These are phyloP conservation scores for Baronia brevicornis DNA, from an alignment of 2,888 invertebrate species.

Conservation along the genomic window DNA sequence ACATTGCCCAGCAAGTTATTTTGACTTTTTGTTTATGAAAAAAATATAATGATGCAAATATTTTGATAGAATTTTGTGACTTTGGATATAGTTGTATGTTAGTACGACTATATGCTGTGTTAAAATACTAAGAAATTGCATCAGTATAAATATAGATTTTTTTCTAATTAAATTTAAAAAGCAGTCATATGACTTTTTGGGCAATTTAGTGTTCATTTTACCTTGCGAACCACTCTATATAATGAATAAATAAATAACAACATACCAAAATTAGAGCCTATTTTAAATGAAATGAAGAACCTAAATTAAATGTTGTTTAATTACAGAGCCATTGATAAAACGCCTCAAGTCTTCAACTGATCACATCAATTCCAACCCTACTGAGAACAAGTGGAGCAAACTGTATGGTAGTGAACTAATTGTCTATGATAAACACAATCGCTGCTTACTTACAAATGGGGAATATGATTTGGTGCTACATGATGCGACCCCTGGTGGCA, in stretches of 20 bases:
- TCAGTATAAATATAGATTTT: too few species aligned
- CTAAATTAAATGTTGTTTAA: slow-evolving; percentile 9
- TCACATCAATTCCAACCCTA: slow-evolving; percentile 40
- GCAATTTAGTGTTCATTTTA: too few species aligned
- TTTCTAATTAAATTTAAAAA: too few species aligned
- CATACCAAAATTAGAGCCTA: not conserved
- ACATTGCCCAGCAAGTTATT: too few species aligned
- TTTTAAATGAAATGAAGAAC: not conserved
- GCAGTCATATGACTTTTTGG: too few species aligned
- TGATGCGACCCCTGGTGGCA: slow-evolving; percentile 83
- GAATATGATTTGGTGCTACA: slow-evolving; percentile 92
- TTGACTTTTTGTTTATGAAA: too few species aligned
- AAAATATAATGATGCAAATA: too few species aligned
- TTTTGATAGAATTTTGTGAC: too few species aligned
- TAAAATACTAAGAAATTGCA: too few species aligned
- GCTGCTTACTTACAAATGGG: slow-evolving; percentile 90
- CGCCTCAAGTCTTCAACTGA: slow-evolving; percentile 78
- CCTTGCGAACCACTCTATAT: too few species aligned
- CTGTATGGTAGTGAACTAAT: slow-evolving; percentile 87
- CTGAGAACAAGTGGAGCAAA: slow-evolving; percentile 68
- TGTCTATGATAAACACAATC: slow-evolving; percentile 92
- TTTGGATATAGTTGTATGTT: too few species aligned
- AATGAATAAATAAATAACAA: not conserved
- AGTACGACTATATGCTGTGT: too few species aligned
- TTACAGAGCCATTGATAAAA: slow-evolving; percentile 80